Base-by-base conservation (phyloP, 2,888 invertebrate species). In the Deilephila porcellus region DNA sequence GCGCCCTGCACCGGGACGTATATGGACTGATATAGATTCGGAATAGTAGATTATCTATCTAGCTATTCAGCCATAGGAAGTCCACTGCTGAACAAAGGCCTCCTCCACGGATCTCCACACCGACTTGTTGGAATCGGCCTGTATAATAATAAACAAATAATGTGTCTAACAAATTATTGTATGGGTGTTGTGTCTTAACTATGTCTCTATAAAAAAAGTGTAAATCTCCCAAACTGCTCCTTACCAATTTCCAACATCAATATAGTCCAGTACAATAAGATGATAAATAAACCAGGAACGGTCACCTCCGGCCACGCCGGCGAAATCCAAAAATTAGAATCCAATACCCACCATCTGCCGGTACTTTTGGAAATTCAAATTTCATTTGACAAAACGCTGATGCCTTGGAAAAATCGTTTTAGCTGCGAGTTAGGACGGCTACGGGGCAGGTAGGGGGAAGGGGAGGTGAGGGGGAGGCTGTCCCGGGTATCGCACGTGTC, bases 401-500 rank as follows among this genome's bases (percentile, higher is more conserved):
- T 67, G 52, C 67, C 52, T 52, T 67, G 67, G 52, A 67, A 67
- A 67, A 67, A 67, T 67, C 67, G 52, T 67, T 67, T 67, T 67
- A 67, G 52, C 63, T 63, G 63, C 62, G 62, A 64, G 64, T 67
- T 67, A 67, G 67, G 52, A 52, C 45, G 67, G 67, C 45, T 45
- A 7, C 1, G 25, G 67, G 45, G 37, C n/a, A 17, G 64, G 45
- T 45, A 45, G 11, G n/a, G 56, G 56, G 5, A 6, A 19, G 53
- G 19, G 19, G 19, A 4, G 56, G 56, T 1, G 56, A 29, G 20
- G 56, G 56, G 45, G 20, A 8, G 25, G 70, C 34, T 64, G 72
- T 59, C 72, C 64, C 64, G 72, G 64, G 72, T 72, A 72, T 72
- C 72, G 72, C 72, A 64, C 72, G 72, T 59, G 72, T 73, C 72